These are phyloP conservation scores for Pemphigus obesinymphae DNA, from an alignment of 1,140 invertebrate species.

Conservation along the genomic window DNA sequence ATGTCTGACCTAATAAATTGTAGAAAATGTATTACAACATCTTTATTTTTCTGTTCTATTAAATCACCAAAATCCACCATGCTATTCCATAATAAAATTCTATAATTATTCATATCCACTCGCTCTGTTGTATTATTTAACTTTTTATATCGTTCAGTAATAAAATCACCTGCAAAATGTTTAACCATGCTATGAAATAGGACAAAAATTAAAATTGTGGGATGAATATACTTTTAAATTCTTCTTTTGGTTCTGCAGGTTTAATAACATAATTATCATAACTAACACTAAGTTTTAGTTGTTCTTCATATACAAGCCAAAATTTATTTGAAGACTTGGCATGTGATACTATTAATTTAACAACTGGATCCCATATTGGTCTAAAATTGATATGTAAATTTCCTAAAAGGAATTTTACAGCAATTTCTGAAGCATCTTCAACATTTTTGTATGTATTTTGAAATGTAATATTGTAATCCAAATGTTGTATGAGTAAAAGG, in stretches of 20 bases:
- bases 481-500: constrained; percentile 65
- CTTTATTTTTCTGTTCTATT: constrained; percentile 71
- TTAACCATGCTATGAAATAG: background rate
- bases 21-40: constrained; percentile 71
- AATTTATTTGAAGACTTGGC: constrained; percentile 58
- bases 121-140: constrained; percentile 52
- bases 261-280: constrained; percentile 36
- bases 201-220: background rate
- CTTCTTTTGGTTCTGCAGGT: background rate
- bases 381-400: constrained; percentile 81
- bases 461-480: constrained; percentile 52
- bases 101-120: constrained; percentile 68
- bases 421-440: constrained; percentile 47
- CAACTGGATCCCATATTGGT: constrained; percentile 78
- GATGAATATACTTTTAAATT: background rate
- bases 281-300: constrained; percentile 56
- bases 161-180: constrained; percentile 1
- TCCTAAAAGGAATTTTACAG: constrained; percentile 74
- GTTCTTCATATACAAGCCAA: constrained; percentile 68
- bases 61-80: constrained; percentile 68
- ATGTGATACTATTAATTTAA: constrained; percentile 62
- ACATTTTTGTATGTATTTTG: background rate
- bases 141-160: background rate
- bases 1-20: constrained; percentile 56
- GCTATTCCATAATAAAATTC: constrained; percentile 72